These are phyloP conservation scores for Empidonax alnorum DNA, from an alignment of 2,113 vertebrate genomes.

Conservation along the genomic window DNA sequence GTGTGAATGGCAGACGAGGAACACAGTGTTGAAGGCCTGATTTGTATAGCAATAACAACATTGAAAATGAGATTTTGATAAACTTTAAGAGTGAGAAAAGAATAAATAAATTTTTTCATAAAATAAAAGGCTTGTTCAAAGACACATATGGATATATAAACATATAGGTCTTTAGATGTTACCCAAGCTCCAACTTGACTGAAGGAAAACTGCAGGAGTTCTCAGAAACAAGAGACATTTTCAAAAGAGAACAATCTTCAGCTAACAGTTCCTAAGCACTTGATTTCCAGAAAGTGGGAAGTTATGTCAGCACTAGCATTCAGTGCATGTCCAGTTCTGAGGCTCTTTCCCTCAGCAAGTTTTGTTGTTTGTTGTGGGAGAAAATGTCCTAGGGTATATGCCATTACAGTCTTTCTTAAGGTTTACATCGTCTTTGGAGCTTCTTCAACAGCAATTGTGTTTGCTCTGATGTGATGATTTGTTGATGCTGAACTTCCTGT, in stretches of 20 bases:
- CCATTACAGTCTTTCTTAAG: background rate
- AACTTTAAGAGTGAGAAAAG: background rate
- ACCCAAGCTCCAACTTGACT: background rate
- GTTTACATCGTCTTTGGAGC: background rate
- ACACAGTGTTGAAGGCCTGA: accelerated
- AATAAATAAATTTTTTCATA: background rate
- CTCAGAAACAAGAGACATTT: background rate
- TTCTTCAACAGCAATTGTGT: background rate
- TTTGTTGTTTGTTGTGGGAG: background rate
- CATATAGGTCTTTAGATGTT: background rate
- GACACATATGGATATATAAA: background rate
- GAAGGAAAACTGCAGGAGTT: background rate
- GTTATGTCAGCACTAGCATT: background rate
- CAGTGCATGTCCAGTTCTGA: background rate
- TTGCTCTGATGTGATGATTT: background rate
- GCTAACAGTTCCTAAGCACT: background rate
- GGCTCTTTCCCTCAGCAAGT: background rate
- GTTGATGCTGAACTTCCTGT: background rate
- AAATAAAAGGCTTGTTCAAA: background rate
- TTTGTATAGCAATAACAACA: background rate
- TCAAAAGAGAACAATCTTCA: background rate
- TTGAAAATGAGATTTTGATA: background rate
- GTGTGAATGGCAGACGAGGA: background rate
- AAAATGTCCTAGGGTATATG: background rate
- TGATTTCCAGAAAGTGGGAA: background rate